Percentiles rank a stretch among this genome's conserved stretches.
These are phyloP conservation scores for Agelastica alni DNA, from an alignment of 2,888 invertebrate genomes.

Conservation along the genomic window DNA sequence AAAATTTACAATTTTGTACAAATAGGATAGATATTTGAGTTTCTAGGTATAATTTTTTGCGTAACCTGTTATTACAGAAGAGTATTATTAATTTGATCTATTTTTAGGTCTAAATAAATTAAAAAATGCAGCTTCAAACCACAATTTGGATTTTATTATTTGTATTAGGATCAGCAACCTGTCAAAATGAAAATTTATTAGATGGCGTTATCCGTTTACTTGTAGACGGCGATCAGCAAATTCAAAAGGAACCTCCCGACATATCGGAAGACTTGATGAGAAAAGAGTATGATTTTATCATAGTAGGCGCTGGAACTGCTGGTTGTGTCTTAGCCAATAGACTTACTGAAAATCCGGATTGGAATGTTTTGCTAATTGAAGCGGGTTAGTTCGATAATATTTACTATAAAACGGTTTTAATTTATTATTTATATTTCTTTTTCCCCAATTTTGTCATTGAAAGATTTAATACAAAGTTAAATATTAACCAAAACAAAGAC, in stretches of 20 bases:
- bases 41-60: no score
- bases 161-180: background rate
- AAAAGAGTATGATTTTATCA: conserved; percentile 73
- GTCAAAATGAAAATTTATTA: conserved; percentile 43
- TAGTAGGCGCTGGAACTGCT: conserved; percentile 81
- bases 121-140: conserved; percentile 6
- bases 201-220: conserved; percentile 62
- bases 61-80: no score
- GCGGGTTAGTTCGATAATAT: no score
- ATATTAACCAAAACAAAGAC: no score
- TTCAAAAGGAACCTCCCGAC: conserved; percentile 62
- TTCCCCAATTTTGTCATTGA: no score
- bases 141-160: conserved; percentile 17
- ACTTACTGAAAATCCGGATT: conserved; percentile 69
- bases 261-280: conserved; percentile 57
- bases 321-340: conserved; percentile 78
- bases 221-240: conserved; percentile 60
- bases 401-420: no score
- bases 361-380: conserved; percentile 73
- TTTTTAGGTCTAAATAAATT: no score
- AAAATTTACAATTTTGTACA: no score
- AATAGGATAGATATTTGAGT: no score
- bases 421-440: no score
- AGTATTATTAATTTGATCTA: no score
- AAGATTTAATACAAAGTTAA: no score